Conservation (phyloP, 2,113 vertebrate genomes). For the Enhydra lutris region DNA sequence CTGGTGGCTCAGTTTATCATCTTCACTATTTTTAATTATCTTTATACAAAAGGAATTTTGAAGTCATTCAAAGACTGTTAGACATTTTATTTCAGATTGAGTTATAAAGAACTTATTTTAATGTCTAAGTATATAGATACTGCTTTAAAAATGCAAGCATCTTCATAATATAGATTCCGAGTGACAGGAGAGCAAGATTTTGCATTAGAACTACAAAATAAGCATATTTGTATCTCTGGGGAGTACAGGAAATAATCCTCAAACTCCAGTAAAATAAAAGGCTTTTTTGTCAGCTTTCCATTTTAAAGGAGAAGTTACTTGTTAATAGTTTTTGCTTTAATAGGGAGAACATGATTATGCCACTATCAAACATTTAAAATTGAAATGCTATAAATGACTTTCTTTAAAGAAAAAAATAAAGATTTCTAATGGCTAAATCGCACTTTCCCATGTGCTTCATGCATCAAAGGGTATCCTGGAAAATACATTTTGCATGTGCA, state of each 20-base stretch:
- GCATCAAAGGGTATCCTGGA: background rate
- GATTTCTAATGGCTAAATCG: background rate
- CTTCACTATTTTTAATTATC: background rate
- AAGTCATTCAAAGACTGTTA: conserved; percentile 29
- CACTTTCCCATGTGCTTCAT: background rate
- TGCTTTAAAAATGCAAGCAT: conserved; percentile 22
- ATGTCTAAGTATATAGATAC: background rate
- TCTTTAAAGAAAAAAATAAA: conserved; percentile 9
- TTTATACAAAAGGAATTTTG: conserved; percentile 32
- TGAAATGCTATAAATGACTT: background rate
- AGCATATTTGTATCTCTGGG: background rate
- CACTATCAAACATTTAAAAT: background rate
- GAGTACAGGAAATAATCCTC: background rate
- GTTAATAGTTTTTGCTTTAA: background rate
- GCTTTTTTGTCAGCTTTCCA: background rate
- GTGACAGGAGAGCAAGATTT: background rate
- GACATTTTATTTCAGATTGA: conserved; percentile 34
- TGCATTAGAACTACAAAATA: conserved; percentile 36
- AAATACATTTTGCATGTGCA: background rate
- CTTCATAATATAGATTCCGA: conserved; percentile 28
- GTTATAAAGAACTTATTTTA: background rate
- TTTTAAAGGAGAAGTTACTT: conserved; percentile 14
- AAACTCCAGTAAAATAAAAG: background rate
- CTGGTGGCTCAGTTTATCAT: background rate
- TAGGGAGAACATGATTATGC: background rate